Conservation (phyloP, 2,113 vertebrate genomes). For the Hipposideros armiger region DNA sequence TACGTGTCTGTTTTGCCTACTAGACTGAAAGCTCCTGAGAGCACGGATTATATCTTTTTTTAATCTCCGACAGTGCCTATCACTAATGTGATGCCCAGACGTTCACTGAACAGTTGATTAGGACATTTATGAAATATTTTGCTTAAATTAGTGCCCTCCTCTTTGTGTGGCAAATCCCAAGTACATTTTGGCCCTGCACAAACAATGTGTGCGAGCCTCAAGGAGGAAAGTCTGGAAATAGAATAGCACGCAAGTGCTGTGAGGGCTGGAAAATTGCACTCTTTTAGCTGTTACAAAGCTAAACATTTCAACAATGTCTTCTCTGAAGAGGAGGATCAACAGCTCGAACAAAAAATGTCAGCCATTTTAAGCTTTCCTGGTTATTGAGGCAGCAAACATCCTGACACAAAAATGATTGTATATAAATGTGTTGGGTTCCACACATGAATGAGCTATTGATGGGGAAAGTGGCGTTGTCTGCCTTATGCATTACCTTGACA, state of each 20-base stretch:
- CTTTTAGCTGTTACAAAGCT: conserved; percentile 17
- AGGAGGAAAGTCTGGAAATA: conserved; percentile 37
- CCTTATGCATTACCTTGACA: not conserved
- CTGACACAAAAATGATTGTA: conserved; percentile 30
- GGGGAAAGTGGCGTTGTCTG: conserved; percentile 45
- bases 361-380: conserved; percentile 3
- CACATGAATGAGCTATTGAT: conserved; percentile 47
- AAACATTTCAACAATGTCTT: conserved; percentile 2
- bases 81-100: not conserved
- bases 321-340: conserved; percentile 10
- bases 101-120: not conserved
- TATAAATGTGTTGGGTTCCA: conserved; percentile 38
- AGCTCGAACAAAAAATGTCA: conserved; percentile 39
- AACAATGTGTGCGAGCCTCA: not conserved
- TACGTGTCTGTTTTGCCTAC: not conserved
- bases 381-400: conserved; percentile 61
- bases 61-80: not conserved
- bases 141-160: conserved; percentile 14
- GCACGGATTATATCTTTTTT: not conserved
- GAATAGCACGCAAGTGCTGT: not conserved
- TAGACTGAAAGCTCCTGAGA: not conserved
- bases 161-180: not conserved
- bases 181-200: not conserved
- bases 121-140: conserved; percentile 5
- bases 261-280: not conserved